Evolutionary conservation across 92 coral and sea anemone species (phyloP), one percentile per base, ranked within the genome.

Genomic region (Paramuricea clavata): DNA sequence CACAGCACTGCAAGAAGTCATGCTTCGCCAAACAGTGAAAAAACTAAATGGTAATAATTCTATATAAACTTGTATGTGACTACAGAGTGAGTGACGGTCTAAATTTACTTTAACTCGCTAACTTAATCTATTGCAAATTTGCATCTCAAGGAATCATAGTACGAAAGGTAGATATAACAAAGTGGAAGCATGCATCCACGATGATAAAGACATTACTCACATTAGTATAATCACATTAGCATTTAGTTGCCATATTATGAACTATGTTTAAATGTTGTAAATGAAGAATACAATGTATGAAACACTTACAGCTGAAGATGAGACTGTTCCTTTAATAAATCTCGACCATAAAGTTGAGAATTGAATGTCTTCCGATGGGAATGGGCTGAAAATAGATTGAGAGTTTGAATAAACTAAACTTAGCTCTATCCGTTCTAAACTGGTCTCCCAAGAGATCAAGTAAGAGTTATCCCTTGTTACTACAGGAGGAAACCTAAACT

Each of bases 321-420:
- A 64, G 50, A 94, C 91, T 1, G 91, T 93, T 81, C 98, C 99
- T 67, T 93, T 93, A 43, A 94, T 85, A n/a, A 94, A 90, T 33
- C 99, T 98, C 60, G 97, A 94, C 99, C 99, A 97, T 16, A 97
- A 93, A 25, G 99, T 97, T 77, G 94, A 74, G 36, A 97, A 94
- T 30, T 88, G 85, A 11, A 93, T 60, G 22, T 90, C 91, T 50
- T 93, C 71, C 8, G 62, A 70, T 12, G 97, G 99, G 68, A 90
- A 89, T 22, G 98, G 93, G 81, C 99, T 97, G 81, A 34, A 67
- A 87, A n/a, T n/a, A 21, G 10, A 10, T 69, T 31, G 17, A 87
- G 34, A 57, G 68, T 13, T 30, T 19, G 5, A 0, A 26, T 19
- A 49, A 21, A 35, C 17, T 19, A 26, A 4, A 22, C 36, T 6